A percentile compares a stretch with the other conserved stretches of the same genome.
Evolutionary conservation across 2,888 invertebrate genomes (phyloP).

Genomic region (Caenorhabditis parvicauda): DNA sequence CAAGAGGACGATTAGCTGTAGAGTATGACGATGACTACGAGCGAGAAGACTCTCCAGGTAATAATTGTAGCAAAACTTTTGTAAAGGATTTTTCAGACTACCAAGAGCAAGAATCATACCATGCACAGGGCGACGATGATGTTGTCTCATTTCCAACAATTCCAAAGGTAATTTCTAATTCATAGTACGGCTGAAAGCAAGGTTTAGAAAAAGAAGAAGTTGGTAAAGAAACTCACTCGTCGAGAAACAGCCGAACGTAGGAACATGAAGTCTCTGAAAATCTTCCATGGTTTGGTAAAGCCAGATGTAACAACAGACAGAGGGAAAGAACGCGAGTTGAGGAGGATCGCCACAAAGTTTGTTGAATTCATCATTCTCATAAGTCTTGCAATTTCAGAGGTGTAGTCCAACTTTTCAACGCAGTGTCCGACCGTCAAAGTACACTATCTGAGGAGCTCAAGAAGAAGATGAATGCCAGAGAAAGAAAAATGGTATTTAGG

Average conservation of each 20-base stretch:
- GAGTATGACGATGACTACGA: too few species aligned
- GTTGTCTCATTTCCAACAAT: conserved; percentile 17
- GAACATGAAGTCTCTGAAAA: conserved; percentile 24
- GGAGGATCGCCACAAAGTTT: conserved; percentile 52
- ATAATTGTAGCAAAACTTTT: too few species aligned
- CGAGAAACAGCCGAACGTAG: conserved; percentile 19
- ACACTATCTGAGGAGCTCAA: conserved; percentile 28
- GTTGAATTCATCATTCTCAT: background rate
- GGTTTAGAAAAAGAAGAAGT: conserved; percentile 13
- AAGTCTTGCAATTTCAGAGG: conserved; percentile 34
- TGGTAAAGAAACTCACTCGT: conserved; percentile 28
- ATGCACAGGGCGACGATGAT: too few species aligned
- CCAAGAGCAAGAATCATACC: too few species aligned
- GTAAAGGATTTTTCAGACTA: too few species aligned
- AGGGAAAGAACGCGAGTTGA: conserved; percentile 48
- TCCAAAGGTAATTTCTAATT: conserved; percentile 5
- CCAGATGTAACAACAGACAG: conserved; percentile 52
- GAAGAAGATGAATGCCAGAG: conserved; percentile 28
- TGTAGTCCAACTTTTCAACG: conserved; percentile 59
- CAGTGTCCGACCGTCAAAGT: conserved; percentile 55
- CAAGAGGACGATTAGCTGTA: too few species aligned
- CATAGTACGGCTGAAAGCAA: background rate
- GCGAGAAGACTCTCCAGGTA: too few species aligned
- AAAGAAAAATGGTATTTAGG: conserved; percentile 5
- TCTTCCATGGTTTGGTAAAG: conserved; percentile 29